phyloP scores from a whole-genome alignment of 2,797 vertebrate genomes.

The Pitangus sulphuratus region DNA sequence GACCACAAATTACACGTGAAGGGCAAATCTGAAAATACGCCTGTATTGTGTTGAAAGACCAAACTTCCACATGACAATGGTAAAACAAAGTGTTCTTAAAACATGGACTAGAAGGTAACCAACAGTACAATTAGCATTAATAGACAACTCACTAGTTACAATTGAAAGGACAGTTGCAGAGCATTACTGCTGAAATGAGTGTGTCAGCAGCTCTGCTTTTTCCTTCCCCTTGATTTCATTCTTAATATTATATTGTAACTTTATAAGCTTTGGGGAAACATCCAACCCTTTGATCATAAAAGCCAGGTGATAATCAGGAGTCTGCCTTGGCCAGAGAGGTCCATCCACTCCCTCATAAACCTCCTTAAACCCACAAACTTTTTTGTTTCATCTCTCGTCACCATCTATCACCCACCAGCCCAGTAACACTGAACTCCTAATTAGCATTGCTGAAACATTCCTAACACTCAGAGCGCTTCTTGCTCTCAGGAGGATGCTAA shows the following conservation, averaged over 20 bases:
- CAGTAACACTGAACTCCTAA: background rate
- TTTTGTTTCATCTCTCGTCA: background rate
- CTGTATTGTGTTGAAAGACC: background rate
- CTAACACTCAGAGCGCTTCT: background rate
- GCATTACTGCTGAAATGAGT: background rate
- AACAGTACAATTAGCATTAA: background rate
- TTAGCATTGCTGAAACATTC: background rate
- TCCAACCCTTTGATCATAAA: background rate
- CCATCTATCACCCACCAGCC: background rate
- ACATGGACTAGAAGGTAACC: background rate
- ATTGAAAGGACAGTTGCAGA: background rate
- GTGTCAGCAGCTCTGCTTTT: background rate
- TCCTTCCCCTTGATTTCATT: background rate
- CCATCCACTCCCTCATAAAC: rapidly evolving
- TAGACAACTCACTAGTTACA: background rate
- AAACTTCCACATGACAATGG: background rate
- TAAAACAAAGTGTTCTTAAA: background rate
- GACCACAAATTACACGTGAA: background rate
- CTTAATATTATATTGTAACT: background rate
- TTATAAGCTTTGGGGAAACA: background rate
- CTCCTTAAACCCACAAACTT: background rate
- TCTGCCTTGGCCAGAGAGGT: background rate
- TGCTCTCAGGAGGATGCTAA: background rate
- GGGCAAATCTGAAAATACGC: background rate
- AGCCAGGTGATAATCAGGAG: background rate